Conservation (phyloP, 2,888 invertebrate species). For the Junonia oenone region DNA sequence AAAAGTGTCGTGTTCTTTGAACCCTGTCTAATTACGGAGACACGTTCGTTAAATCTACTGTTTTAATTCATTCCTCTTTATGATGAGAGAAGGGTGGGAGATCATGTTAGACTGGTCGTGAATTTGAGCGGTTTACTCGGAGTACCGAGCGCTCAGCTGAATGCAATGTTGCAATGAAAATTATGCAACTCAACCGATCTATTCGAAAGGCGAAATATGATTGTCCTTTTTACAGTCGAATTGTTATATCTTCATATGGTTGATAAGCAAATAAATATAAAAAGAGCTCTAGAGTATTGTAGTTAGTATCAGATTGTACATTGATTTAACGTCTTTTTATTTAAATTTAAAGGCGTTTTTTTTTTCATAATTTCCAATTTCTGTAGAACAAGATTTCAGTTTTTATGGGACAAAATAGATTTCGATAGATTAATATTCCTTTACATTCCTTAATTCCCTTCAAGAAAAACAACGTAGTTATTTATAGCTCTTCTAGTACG, state of each 20-base stretch:
- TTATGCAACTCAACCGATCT: conserved; percentile 11
- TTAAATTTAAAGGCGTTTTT: too few relatives aligned
- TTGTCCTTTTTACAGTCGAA: not conserved
- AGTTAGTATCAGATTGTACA: too few relatives aligned
- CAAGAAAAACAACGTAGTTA: too few relatives aligned
- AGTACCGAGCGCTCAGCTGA: not conserved
- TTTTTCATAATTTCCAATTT: too few relatives aligned
- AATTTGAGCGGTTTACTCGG: conserved; percentile 7
- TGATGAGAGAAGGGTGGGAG: not conserved
- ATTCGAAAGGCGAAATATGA: conserved; percentile 4
- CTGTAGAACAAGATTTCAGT: too few relatives aligned
- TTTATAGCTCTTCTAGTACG: too few relatives aligned
- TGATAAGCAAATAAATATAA: not conserved
- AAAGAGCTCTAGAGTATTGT: too few relatives aligned
- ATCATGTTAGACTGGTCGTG: conserved; percentile 5
- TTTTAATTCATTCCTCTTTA: conserved; percentile 27
- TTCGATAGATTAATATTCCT: too few relatives aligned
- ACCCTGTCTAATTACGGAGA: conserved; percentile 39
- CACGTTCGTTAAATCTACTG: conserved; percentile 33
- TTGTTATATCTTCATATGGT: not conserved
- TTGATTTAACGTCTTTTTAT: too few relatives aligned
- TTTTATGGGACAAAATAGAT: too few relatives aligned
- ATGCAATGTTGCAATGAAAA: conserved; percentile 8
- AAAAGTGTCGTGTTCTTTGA: conserved; percentile 38
- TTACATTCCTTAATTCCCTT: too few relatives aligned